Percentiles rank a stretch among this genome's conserved stretches.
These are phyloP conservation scores for Trachythela sp. DNA, from an alignment of 64 coral and sea anemone species.

Conservation along the genomic window DNA sequence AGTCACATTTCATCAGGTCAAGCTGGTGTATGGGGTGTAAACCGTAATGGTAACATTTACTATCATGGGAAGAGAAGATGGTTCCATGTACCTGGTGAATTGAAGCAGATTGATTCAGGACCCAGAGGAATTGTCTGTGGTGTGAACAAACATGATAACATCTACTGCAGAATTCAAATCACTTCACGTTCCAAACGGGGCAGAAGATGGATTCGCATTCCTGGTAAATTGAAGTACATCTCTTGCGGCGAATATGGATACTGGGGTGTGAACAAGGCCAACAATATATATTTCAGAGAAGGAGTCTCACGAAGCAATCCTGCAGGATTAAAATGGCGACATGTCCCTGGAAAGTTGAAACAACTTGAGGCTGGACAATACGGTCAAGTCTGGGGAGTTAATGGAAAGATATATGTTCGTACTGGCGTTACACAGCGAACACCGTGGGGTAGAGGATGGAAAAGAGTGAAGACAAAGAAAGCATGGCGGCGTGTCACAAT, in stretches of 20 bases:
- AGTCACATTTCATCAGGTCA: conserved; percentile 25
- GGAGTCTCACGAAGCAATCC: not conserved
- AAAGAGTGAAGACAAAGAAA: no score
- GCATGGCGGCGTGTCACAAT: no score
- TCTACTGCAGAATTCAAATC: not conserved
- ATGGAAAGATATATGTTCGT: not conserved
- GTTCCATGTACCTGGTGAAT: no score
- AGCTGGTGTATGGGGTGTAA: conserved; percentile 40
- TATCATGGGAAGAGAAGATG: not conserved
- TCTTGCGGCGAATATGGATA: conserved; percentile 13
- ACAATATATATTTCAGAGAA: conserved; percentile 38
- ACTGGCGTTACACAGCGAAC: not conserved
- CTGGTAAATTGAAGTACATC: conserved; percentile 18
- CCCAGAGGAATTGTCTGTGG: no score
- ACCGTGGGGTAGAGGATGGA: no score
- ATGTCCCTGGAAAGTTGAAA: conserved; percentile 17
- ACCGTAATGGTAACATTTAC: not conserved
- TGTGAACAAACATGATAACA: not conserved
- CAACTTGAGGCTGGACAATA: conserved; percentile 37
- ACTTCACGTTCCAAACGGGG: not conserved
- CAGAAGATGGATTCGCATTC: conserved; percentile 3
- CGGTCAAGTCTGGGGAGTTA: conserved; percentile 29
- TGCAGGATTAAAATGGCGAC: conserved; percentile 18
- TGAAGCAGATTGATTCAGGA: conserved; percentile 34
- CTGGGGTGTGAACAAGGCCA: conserved; percentile 38